phyloP scores from a whole-genome alignment of 2,888 invertebrate species.

The Automeris io region DNA sequence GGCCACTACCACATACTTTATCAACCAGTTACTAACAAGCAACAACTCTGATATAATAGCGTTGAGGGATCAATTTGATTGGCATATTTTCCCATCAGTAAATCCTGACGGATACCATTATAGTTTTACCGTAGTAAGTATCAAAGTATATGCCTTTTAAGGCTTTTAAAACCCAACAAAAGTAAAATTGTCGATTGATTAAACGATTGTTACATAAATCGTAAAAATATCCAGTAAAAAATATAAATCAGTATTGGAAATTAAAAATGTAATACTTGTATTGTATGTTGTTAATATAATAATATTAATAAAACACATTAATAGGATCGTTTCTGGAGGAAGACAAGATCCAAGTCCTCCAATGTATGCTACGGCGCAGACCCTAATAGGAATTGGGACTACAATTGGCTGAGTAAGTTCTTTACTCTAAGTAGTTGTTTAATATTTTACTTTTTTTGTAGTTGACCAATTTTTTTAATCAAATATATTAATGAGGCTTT shows the following conservation, averaged over 20 bases:
- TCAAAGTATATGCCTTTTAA: not conserved
- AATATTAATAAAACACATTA: not conserved
- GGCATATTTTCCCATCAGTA: constrained; percentile 84
- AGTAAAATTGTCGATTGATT: not conserved
- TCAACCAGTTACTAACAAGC: constrained; percentile 79
- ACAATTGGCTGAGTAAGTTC: constrained; percentile 67
- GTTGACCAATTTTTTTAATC: too few species aligned
- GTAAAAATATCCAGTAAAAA: not conserved
- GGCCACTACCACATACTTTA: constrained; percentile 80
- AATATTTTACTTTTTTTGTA: too few species aligned
- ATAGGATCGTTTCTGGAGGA: constrained; percentile 85
- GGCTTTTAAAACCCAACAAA: not conserved
- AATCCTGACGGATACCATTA: constrained; percentile 89
- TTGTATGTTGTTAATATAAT: not conserved
- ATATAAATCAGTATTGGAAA: not conserved
- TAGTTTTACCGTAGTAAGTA: constrained; percentile 55
- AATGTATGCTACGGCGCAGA: constrained; percentile 82
- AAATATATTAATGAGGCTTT: too few species aligned
- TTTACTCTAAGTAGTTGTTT: not conserved
- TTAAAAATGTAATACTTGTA: not conserved
- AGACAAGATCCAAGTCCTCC: constrained; percentile 75
- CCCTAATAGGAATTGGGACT: constrained; percentile 88
- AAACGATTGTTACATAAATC: not conserved
- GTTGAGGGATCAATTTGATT: constrained; percentile 78
- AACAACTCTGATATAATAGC: constrained; percentile 52